Base-by-base conservation (phyloP, 2,888 invertebrate species). In the Mayetiola destructor region DNA sequence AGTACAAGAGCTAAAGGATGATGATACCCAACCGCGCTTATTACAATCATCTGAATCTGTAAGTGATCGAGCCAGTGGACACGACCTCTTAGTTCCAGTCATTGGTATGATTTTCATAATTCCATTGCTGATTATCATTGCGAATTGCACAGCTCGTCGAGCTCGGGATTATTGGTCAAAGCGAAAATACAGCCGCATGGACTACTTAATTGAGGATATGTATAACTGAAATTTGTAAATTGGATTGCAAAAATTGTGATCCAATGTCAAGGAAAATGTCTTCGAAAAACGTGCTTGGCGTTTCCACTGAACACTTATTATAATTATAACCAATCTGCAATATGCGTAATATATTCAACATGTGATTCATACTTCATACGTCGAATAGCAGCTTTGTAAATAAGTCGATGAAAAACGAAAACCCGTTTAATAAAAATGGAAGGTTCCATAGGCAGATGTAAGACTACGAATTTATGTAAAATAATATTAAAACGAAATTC, bases 191-290 rank as follows among this genome's bases (percentile, higher is more conserved):
- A 80, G 85, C 61, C 77, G 88, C 67, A 89, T 90, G 88, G 89
- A 90, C 71, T 89, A 87, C 67, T 76, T 90, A 14, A 83, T 90
- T 58, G 89, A 90, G 71, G 90, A 89, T 64, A 88, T 90, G 85
- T 90, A 90, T 67, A 88, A 48, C 48, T 48, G n/a, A 48, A 48
- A 27, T 14, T 42, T 3, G 12, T 23, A 23, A 23, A 42, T 12
- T 23, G 4, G 10, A 4, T 21, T 10, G 3, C 37, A 12, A 16
- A n/a, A 48, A 48, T 48, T 20, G n/a, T 5, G 14, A 6, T 27
- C 27, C 14, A n/a, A n/a, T n/a, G n/a, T n/a, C n/a, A n/a, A n/a
- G n/a, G n/a, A n/a, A n/a, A n/a, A n/a, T n/a, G n/a, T n/a, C n/a
- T n/a, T n/a, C n/a, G n/a, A n/a, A n/a, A n/a, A n/a, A n/a, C n/a